These are phyloP conservation scores for Jordanella pulchra DNA, from an alignment of 2,797 vertebrate genomes.

Conservation along the genomic window DNA sequence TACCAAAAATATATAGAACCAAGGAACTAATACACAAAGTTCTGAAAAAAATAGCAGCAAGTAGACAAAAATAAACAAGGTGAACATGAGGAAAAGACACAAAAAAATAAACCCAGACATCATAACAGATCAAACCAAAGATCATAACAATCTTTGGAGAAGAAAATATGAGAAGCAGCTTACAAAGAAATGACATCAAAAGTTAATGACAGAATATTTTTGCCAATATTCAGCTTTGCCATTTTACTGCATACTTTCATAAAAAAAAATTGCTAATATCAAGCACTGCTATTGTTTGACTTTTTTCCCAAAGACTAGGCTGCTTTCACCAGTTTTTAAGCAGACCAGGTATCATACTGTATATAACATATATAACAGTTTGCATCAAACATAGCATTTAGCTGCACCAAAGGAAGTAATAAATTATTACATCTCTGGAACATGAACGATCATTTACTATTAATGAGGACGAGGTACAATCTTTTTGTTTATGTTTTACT, in stretches of 20 bases:
- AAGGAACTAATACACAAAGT: too few relatives aligned
- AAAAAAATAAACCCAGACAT: too few relatives aligned
- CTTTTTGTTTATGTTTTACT: background rate
- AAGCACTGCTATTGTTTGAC: background rate
- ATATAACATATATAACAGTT: background rate
- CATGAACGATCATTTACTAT: background rate
- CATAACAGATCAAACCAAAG: too few relatives aligned
- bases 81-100: too few relatives aligned
- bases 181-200: background rate
- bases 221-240: background rate
- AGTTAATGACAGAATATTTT: too few relatives aligned
- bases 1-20: too few relatives aligned
- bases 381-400: background rate
- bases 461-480: background rate
- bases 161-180: background rate
- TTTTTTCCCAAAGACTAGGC: background rate
- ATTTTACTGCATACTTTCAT: background rate
- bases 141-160: background rate
- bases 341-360: background rate
- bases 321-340: background rate
- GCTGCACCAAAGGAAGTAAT: background rate
- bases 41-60: too few relatives aligned
- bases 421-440: background rate
- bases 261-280: background rate
- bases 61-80: too few relatives aligned